Evolutionary conservation across 2,113 vertebrate species (phyloP).

Genomic region (Pseudopipra pipra): DNA sequence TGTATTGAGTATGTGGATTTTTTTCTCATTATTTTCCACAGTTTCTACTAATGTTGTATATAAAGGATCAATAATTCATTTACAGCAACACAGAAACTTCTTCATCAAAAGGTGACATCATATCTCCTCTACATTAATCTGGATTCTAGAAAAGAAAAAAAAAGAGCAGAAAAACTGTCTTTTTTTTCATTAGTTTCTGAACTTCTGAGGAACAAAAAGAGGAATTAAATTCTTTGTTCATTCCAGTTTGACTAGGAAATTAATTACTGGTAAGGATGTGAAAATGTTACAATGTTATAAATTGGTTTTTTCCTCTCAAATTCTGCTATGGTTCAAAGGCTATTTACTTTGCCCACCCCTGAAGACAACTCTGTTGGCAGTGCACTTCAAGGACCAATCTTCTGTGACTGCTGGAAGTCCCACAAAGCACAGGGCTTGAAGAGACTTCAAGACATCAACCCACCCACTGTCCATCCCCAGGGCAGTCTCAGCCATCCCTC

Average conservation of each 20-base stretch:
- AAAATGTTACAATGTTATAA: neutral
- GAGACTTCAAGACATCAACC: neutral
- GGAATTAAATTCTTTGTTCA: neutral
- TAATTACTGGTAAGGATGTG: neutral
- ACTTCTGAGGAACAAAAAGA: neutral
- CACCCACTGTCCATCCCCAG: neutral
- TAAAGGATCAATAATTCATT: neutral
- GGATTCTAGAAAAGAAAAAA: neutral
- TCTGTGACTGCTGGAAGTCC: neutral
- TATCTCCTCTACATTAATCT: neutral
- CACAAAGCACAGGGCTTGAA: neutral
- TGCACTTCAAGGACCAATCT: neutral
- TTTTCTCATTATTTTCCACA: neutral
- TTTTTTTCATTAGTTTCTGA: neutral
- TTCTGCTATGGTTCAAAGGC: neutral
- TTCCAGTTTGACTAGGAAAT: neutral
- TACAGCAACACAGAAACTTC: neutral
- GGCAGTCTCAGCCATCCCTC: neutral
- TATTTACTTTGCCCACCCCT: neutral
- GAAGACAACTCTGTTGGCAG: neutral
- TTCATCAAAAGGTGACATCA: fast-evolving
- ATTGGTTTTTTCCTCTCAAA: neutral
- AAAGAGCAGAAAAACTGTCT: neutral
- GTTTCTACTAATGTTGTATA: neutral
- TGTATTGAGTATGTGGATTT: neutral